Evolutionary conservation across 2,113 vertebrate species (phyloP).

Genomic region (Austrofundulus limnaeus): DNA sequence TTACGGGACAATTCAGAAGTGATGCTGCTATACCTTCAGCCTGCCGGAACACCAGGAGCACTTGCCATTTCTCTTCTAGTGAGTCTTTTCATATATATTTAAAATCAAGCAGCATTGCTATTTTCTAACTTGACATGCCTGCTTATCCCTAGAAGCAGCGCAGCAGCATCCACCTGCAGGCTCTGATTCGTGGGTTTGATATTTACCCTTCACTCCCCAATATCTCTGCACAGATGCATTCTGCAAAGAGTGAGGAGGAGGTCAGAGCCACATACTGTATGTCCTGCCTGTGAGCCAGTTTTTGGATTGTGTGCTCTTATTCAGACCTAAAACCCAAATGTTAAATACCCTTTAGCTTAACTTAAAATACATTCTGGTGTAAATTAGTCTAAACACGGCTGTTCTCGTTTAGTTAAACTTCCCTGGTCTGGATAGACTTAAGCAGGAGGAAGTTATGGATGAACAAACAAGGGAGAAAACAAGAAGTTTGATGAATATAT

Average conservation of each 20-base stretch:
- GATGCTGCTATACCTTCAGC: background rate
- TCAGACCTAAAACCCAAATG: background rate
- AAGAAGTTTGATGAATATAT: background rate
- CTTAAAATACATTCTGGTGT: too few relatives aligned
- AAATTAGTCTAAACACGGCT: background rate
- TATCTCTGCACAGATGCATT: conserved; percentile 22
- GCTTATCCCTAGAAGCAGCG: conserved; percentile 2
- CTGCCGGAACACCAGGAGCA: background rate
- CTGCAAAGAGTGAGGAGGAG: conserved; percentile 4
- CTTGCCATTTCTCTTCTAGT: conserved; percentile 6
- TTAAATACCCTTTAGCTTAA: background rate
- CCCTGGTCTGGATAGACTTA: background rate
- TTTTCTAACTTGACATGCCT: background rate
- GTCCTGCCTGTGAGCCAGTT: conserved; percentile 3
- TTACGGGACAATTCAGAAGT: background rate
- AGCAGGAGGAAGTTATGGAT: too few relatives aligned
- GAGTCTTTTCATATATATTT: background rate
- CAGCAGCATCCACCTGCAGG: conserved; percentile 18
- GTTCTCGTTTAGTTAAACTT: background rate
- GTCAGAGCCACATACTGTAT: conserved; percentile 10
- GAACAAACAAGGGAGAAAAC: background rate
- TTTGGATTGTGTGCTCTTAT: background rate
- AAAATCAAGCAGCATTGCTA: background rate
- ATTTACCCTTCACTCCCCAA: conserved; percentile 27
- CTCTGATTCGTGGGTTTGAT: conserved; percentile 11